Conservation (phyloP, 2,113 vertebrate genomes). For the Haplochromis vanheusdeni region DNA sequence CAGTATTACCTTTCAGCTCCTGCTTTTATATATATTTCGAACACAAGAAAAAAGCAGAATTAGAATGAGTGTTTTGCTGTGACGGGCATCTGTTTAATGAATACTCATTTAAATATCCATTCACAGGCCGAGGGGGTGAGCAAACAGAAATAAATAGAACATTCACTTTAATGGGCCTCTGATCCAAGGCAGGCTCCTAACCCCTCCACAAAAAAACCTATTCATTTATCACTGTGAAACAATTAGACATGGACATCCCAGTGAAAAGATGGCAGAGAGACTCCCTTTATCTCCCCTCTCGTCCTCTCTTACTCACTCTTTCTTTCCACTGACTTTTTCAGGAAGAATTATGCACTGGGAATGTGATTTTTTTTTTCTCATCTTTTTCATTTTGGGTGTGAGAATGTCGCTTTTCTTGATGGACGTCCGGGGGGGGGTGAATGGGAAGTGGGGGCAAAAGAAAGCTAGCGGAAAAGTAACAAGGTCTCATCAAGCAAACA, state of each 20-base stretch:
- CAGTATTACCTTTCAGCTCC: background rate
- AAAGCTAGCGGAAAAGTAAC: constrained; percentile 30
- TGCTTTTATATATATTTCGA: background rate
- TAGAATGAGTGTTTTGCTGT: background rate
- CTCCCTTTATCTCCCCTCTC: constrained; percentile 34
- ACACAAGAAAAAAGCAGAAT: background rate
- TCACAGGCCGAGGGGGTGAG: constrained; percentile 1
- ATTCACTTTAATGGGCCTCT: constrained; percentile 60
- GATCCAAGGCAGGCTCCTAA: constrained; percentile 53
- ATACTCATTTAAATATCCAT: constrained; percentile 43
- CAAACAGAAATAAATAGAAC: constrained; percentile 48
- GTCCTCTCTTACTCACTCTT: constrained; percentile 18
- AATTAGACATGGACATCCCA: constrained; percentile 70
- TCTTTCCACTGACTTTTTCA: constrained; percentile 38
- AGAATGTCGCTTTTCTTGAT: constrained; percentile 53
- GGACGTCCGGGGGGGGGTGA: background rate
- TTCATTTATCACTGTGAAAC: constrained; percentile 68
- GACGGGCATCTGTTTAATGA: constrained; percentile 13
- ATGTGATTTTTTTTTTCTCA: constrained; percentile 9
- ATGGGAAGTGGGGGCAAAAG: constrained; percentile 29
- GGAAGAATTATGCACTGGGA: constrained; percentile 50
- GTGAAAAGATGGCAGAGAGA: constrained; percentile 56
- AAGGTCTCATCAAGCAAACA: constrained; percentile 54
- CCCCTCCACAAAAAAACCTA: constrained; percentile 56
- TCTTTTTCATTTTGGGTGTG: constrained; percentile 42